Percentiles rank a stretch among this genome's conserved stretches.
Evolutionary conservation across 1,140 invertebrate genomes (phyloP).

Genomic region (Heliconius himera): DNA sequence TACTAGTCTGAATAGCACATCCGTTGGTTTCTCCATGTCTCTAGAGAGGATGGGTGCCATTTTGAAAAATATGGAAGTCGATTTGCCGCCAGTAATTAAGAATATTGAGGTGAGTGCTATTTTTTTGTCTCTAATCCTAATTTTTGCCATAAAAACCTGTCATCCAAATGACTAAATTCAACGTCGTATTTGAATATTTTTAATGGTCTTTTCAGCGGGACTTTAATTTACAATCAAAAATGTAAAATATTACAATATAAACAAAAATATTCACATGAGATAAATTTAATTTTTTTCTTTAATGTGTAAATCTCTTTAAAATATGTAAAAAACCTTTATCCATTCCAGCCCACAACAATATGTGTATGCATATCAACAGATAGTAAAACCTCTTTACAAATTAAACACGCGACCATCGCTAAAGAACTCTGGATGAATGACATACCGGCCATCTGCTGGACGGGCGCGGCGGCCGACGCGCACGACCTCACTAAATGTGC

Average conservation of each 20-base stretch:
- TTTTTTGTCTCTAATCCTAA: background rate
- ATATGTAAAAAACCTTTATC: slow-evolving; percentile 22
- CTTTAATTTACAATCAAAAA: too few relatives aligned
- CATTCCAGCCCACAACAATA: slow-evolving; percentile 35
- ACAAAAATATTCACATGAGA: too few relatives aligned
- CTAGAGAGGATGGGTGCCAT: slow-evolving; percentile 67
- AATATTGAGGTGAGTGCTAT: slow-evolving; percentile 46
- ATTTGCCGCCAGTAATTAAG: slow-evolving; percentile 38
- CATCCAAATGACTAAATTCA: too few relatives aligned
- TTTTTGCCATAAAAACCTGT: too few relatives aligned
- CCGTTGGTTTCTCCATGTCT: slow-evolving; percentile 69
- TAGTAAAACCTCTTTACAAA: background rate
- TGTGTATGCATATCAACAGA: slow-evolving; percentile 54
- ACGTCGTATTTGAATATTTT: too few relatives aligned
- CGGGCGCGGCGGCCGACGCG: slow-evolving; percentile 38
- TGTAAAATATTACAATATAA: too few relatives aligned
- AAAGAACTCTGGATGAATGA: slow-evolving; percentile 54
- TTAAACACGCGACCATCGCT: slow-evolving; percentile 46
- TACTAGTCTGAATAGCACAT: slow-evolving; percentile 50
- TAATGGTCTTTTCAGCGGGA: too few relatives aligned
- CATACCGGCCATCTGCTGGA: slow-evolving; percentile 40
- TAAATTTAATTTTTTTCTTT: too few relatives aligned
- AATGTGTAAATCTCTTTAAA: background rate
- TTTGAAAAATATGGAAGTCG: slow-evolving; percentile 55
- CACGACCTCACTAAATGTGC: slow-evolving; percentile 45